Evolutionary conservation across 2,888 invertebrate genomes (phyloP).

Genomic region (Neria commutata): DNA sequence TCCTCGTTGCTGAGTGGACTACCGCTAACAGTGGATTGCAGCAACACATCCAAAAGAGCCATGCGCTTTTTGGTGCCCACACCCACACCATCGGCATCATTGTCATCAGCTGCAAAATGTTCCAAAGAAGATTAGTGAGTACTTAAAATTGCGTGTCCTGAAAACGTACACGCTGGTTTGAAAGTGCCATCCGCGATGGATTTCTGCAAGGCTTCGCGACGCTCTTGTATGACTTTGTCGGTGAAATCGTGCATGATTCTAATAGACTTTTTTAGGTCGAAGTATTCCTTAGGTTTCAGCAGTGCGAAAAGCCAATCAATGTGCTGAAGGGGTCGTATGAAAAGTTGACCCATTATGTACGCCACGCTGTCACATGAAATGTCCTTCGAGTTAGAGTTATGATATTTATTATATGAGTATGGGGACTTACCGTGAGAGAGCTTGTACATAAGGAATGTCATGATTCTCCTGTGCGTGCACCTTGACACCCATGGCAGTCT

Average conservation of each 20-base stretch:
- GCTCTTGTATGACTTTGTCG: slow-evolving; percentile 43
- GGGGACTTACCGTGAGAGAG: slow-evolving; percentile 67
- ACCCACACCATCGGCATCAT: slow-evolving; percentile 40
- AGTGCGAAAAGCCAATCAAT: slow-evolving; percentile 40
- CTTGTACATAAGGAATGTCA: slow-evolving; percentile 71
- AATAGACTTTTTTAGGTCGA: slow-evolving; percentile 34
- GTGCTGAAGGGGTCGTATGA: slow-evolving; percentile 43
- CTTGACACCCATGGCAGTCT: slow-evolving; percentile 55
- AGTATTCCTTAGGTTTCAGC: slow-evolving; percentile 35
- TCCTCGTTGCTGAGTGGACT: slow-evolving; percentile 67
- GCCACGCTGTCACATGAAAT: slow-evolving; percentile 36
- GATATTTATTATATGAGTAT: too few relatives aligned
- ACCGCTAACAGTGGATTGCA: slow-evolving; percentile 66
- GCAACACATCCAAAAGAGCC: slow-evolving; percentile 71
- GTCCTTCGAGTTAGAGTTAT: not conserved
- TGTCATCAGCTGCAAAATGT: too few relatives aligned
- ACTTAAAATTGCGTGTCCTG: too few relatives aligned
- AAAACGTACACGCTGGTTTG: slow-evolving; percentile 22
- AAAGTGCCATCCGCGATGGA: slow-evolving; percentile 31
- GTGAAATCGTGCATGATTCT: slow-evolving; percentile 48
- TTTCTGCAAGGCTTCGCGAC: slow-evolving; percentile 36
- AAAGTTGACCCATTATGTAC: slow-evolving; percentile 39
- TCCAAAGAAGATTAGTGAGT: too few relatives aligned
- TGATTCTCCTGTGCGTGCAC: slow-evolving; percentile 65
- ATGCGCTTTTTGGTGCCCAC: slow-evolving; percentile 68